These are phyloP conservation scores for Mactromeris polynyma DNA, from an alignment of 2,888 invertebrate species.

Conservation along the genomic window DNA sequence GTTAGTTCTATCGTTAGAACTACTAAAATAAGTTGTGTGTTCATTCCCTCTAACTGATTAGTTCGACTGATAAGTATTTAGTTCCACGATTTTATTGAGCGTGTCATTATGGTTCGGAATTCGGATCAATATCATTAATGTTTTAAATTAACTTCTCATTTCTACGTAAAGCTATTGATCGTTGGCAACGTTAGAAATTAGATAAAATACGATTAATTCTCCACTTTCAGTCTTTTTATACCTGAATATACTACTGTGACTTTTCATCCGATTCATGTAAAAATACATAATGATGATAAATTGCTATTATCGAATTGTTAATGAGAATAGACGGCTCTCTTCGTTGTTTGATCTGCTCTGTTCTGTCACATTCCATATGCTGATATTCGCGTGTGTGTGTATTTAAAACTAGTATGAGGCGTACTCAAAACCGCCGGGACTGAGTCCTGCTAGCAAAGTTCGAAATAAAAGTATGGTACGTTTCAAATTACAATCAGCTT, in stretches of 20 bases:
- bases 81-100: conserved; percentile 14
- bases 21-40: neutral
- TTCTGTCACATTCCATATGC: neutral
- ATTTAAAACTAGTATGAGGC: no score
- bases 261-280: neutral
- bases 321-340: neutral
- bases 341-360: neutral
- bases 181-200: neutral
- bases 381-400: no score
- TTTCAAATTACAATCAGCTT: no score
- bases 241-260: neutral
- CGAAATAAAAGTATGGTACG: no score
- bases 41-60: neutral
- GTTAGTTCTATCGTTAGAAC: neutral
- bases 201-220: conserved; percentile 19
- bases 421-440: no score
- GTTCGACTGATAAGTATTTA: conserved; percentile 10
- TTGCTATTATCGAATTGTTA: neutral
- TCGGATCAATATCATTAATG: conserved; percentile 53
- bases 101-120: conserved; percentile 8
- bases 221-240: neutral
- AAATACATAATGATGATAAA: neutral
- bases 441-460: no score
- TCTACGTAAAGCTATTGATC: conserved; percentile 31
- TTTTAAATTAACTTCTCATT: conserved; percentile 49